Percentiles rank a stretch among this genome's conserved stretches.
These are phyloP conservation scores for Drosophila sproati DNA, from an alignment of 1,140 invertebrate genomes.

Conservation along the genomic window DNA sequence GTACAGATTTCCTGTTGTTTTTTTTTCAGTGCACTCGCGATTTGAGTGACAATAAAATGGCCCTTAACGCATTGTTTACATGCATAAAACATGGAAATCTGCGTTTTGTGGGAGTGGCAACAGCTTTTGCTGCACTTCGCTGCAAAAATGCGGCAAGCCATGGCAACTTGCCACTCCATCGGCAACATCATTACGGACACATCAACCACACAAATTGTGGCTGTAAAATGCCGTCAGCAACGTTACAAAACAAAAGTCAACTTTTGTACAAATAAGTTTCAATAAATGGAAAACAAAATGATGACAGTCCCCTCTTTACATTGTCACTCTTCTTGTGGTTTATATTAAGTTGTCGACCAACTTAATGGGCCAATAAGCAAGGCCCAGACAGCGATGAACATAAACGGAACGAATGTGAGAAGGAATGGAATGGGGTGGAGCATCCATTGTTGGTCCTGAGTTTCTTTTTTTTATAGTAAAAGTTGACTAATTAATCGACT, in stretches of 20 bases:
- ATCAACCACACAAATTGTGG: constrained; percentile 11
- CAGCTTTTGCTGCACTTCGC: constrained; percentile 16
- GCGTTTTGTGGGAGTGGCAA: neutral
- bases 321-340: constrained; percentile 13
- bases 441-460: neutral
- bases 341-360: constrained; percentile 38
- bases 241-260: constrained; percentile 49
- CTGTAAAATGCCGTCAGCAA: constrained; percentile 29
- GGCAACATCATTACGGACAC: constrained; percentile 57
- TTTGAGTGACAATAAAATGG: constrained; percentile 45
- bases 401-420: too few species aligned
- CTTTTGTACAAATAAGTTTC: constrained; percentile 55
- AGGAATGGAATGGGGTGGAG: neutral
- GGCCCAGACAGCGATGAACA: neutral
- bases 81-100: constrained; percentile 43
- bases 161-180: constrained; percentile 32
- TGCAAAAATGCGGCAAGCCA: constrained; percentile 32
- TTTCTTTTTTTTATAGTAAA: constrained; percentile 19
- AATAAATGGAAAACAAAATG: constrained; percentile 72
- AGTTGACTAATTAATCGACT: constrained; percentile 62
- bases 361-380: constrained; percentile 27
- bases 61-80: constrained; percentile 62
- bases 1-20: too few species aligned
- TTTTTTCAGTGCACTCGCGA: neutral
- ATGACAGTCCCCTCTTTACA: constrained; percentile 1